Conservation (phyloP, 2,113 vertebrate species). For the Pelecanoides urinatrix region DNA sequence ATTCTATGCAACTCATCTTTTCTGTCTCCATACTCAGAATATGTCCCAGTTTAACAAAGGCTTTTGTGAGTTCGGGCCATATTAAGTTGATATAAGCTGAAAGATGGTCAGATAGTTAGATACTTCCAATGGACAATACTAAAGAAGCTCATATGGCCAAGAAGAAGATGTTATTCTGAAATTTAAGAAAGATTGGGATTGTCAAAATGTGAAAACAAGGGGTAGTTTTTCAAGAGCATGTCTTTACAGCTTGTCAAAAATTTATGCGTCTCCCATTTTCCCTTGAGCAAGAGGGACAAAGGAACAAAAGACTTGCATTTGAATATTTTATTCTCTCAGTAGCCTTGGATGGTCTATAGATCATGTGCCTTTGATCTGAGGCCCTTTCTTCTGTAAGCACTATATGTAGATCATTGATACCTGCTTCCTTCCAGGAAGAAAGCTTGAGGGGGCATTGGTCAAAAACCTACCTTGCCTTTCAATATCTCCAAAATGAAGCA, state of each 20-base stretch:
- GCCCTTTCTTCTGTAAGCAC: not conserved
- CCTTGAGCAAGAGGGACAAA: not conserved
- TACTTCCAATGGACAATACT: not conserved
- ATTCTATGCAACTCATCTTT: not conserved
- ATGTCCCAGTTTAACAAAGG: not conserved
- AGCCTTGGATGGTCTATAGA: not conserved
- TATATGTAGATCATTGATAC: not conserved
- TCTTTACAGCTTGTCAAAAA: not conserved
- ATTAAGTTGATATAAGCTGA: not conserved
- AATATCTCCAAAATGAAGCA: not conserved
- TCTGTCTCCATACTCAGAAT: not conserved
- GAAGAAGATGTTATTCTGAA: not conserved
- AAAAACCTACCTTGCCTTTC: not conserved
- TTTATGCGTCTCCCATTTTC: not conserved
- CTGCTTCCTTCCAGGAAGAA: not conserved
- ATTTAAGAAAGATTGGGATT: not conserved
- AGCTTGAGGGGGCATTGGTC: not conserved
- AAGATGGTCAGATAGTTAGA: not conserved
- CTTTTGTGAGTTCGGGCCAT: not conserved
- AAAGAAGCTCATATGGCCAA: not conserved
- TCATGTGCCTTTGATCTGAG: not conserved
- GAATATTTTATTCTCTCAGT: not conserved
- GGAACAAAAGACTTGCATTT: not conserved
- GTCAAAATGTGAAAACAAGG: not conserved
- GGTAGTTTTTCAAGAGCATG: not conserved